Evolutionary conservation across 2,888 invertebrate species (phyloP), one percentile per base, ranked within the genome.

Genomic region (Drosophila borealis): DNA sequence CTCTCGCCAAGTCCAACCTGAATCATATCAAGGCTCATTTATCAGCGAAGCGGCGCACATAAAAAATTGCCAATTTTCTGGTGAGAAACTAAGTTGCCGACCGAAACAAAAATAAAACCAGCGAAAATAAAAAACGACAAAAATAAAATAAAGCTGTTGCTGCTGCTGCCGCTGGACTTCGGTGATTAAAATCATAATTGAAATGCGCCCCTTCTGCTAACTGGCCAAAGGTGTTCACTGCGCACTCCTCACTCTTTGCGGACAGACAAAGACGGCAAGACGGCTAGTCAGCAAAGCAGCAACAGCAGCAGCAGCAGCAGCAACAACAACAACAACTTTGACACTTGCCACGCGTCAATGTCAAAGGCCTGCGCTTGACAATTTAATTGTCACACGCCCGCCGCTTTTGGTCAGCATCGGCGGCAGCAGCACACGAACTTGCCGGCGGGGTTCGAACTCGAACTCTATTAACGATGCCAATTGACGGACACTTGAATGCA

Each of bases 361-460:
- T 72, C 74, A 73, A 70, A 76, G 80, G 83, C 81, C 82, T 73
- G 69, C 64, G 60, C 79, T 76, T 88, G 78, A 90, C 89, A 90
- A 89, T 90, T 89, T 90, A 89, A 89, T 89, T 89, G 89, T 89
- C 89, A 89, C 90, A 84, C 89, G 88, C 89, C 89, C 90, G 89
- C 85, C 83, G 84, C 83, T 75, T 86, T 86, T 86, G 88, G 85
- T 74, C 81, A 83, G 70, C 46, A 33, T 42, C 51, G 33, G 46
- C 48, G 25, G 36, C 41, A 36, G 41, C 64, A 61, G 54, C 78
- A 61, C 81, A 74, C 81, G 70, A 74, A 78, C 82, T 67, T 49
- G 78, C 80, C 74, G 72, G 68, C 83, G 61, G 50, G 51, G 63
- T 34, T 54, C 50, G 44, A 70, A 21, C 72, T 70, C 79, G 82